Conservation (phyloP, 92 coral and sea anemone genomes). For the Epizoanthus rinbou region DNA sequence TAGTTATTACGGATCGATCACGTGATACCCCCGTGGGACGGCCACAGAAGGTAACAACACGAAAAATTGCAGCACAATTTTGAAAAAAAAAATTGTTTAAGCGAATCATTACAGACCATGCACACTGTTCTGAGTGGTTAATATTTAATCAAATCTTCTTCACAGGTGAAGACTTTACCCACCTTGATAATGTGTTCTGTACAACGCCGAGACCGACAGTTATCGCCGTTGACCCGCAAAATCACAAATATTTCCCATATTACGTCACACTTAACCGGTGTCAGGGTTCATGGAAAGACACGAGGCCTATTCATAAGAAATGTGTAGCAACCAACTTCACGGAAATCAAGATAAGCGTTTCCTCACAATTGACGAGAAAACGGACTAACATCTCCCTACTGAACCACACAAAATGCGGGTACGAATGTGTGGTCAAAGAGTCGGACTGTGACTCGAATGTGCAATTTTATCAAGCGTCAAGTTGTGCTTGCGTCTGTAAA, state of each 20-base stretch:
- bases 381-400: not conserved
- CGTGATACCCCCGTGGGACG: too few species aligned
- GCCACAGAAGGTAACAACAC: too few species aligned
- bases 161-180: not conserved
- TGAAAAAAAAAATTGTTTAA: too few species aligned
- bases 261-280: constrained; percentile 18
- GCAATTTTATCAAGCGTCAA: not conserved
- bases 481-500: not conserved
- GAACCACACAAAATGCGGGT: constrained; percentile 22
- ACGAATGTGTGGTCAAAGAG: constrained; percentile 13
- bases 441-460: not conserved
- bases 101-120: too few species aligned
- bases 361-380: not conserved
- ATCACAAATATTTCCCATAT: constrained; percentile 12
- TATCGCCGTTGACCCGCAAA: not conserved
- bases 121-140: too few species aligned
- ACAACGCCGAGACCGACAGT: not conserved
- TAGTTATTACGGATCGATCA: too few species aligned
- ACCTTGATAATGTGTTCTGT: not conserved
- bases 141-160: not conserved
- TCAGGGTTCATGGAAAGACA: not conserved
- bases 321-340: constrained; percentile 3
- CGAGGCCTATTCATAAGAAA: not conserved
- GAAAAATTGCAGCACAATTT: too few species aligned
- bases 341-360: not conserved